These are phyloP conservation scores for Agrochola lychnidis DNA, from an alignment of 2,888 invertebrate species.

Conservation along the genomic window DNA sequence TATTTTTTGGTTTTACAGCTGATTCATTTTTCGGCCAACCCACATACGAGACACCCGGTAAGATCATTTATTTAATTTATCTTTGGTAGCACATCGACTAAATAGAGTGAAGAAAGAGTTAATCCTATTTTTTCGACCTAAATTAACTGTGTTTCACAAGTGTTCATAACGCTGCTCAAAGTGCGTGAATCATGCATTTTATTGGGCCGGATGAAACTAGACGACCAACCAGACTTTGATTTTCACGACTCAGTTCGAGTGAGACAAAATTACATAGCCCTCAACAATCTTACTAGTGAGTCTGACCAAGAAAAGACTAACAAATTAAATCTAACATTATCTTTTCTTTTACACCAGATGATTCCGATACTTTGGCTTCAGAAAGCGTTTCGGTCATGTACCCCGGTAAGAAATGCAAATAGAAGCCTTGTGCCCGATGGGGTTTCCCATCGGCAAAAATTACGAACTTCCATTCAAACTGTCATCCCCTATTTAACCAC, in stretches of 20 bases:
- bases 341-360: too few species aligned
- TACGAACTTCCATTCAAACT: too few species aligned
- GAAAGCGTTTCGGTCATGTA: too few species aligned
- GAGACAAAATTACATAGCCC: too few species aligned
- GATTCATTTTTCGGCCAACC: constrained; percentile 53
- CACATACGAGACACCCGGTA: constrained; percentile 13
- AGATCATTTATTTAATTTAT: constrained; percentile 4
- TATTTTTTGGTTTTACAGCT: constrained; percentile 57
- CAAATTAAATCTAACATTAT: neutral
- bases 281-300: neutral
- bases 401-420: too few species aligned
- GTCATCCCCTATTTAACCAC: too few species aligned
- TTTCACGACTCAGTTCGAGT: too few species aligned
- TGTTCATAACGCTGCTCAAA: neutral
- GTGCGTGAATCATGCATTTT: neutral
- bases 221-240: too few species aligned
- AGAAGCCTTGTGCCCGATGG: too few species aligned
- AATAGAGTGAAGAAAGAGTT: neutral
- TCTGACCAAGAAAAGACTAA: neutral
- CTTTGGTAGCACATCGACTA: neutral
- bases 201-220: neutral
- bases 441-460: too few species aligned
- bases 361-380: too few species aligned
- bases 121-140: neutral
- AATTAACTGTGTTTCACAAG: too few species aligned